Evolutionary conservation across 2,888 invertebrate genomes (phyloP).

Genomic region (Tiphia femorata): DNA sequence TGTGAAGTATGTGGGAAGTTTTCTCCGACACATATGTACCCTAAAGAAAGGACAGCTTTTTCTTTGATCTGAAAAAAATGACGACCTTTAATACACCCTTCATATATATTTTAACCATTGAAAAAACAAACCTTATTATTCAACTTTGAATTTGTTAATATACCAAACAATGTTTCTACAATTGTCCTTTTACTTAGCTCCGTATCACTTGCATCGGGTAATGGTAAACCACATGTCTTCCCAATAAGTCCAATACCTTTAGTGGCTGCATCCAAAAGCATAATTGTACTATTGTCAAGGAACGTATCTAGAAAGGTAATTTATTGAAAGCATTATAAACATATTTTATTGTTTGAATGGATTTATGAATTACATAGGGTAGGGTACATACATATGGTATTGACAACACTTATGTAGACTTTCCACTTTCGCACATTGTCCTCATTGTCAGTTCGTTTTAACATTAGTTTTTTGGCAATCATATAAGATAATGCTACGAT

Average conservation of each 20-base stretch:
- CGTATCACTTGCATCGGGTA: constrained; percentile 60
- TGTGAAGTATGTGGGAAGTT: constrained; percentile 79
- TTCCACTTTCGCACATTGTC: constrained; percentile 71
- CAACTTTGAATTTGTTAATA: constrained; percentile 80
- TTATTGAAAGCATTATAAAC: neutral
- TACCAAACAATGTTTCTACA: constrained; percentile 78
- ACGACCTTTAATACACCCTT: too few species aligned
- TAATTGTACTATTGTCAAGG: constrained; percentile 74
- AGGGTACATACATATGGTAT: constrained; percentile 72
- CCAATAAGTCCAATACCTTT: constrained; percentile 81
- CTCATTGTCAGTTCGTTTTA: constrained; percentile 66
- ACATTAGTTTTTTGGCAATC: constrained; percentile 77
- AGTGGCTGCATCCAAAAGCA: constrained; percentile 79
- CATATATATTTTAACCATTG: neutral
- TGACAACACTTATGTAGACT: constrained; percentile 73
- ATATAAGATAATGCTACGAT: constrained; percentile 79
- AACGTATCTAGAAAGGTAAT: constrained; percentile 71
- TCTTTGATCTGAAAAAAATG: constrained; percentile 71
- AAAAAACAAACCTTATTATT: constrained; percentile 76
- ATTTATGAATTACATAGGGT: neutral
- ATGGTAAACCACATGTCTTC: constrained; percentile 77
- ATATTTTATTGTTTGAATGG: neutral
- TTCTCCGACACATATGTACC: constrained; percentile 87
- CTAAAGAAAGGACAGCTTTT: constrained; percentile 81
- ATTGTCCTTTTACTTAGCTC: constrained; percentile 77